phyloP scores from a whole-genome alignment of 2,797 vertebrate species.

The Phalanger gymnotis region DNA sequence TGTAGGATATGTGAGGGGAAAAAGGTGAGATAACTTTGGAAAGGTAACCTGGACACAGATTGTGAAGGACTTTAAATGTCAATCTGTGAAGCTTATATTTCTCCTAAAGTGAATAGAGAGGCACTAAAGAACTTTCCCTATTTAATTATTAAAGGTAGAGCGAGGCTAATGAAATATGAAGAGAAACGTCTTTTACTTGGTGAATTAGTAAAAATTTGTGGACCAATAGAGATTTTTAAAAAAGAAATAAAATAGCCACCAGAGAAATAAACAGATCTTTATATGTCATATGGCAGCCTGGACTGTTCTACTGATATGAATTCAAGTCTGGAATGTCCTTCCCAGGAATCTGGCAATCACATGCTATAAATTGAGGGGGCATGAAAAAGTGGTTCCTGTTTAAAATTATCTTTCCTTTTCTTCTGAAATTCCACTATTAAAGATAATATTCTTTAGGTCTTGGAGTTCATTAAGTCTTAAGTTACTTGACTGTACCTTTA shows the following conservation, averaged over 20 bases:
- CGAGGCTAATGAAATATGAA: not conserved
- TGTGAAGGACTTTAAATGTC: not conserved
- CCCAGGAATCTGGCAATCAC: not conserved
- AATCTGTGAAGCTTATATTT: not conserved
- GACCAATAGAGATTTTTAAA: not conserved
- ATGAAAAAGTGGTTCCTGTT: not conserved
- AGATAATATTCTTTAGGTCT: not conserved
- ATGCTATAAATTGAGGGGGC: not conserved
- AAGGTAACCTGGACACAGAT: not conserved
- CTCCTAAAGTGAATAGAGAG: not conserved
- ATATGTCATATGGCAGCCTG: not conserved
- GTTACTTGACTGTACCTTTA: not conserved
- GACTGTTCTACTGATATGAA: not conserved
- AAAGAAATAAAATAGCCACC: not conserved
- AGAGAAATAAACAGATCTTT: not conserved
- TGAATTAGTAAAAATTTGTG: not conserved
- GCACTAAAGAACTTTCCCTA: not conserved
- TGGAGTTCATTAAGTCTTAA: not conserved
- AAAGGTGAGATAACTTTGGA: too few relatives aligned
- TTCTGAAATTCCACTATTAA: not conserved
- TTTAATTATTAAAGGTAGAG: not conserved
- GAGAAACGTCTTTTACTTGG: not conserved
- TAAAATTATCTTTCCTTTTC: not conserved
- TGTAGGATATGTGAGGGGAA: too few relatives aligned
- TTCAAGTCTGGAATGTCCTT: not conserved